Conservation (phyloP, 92 coral and sea anemone genomes). For the Scolanthus callimorphus region DNA sequence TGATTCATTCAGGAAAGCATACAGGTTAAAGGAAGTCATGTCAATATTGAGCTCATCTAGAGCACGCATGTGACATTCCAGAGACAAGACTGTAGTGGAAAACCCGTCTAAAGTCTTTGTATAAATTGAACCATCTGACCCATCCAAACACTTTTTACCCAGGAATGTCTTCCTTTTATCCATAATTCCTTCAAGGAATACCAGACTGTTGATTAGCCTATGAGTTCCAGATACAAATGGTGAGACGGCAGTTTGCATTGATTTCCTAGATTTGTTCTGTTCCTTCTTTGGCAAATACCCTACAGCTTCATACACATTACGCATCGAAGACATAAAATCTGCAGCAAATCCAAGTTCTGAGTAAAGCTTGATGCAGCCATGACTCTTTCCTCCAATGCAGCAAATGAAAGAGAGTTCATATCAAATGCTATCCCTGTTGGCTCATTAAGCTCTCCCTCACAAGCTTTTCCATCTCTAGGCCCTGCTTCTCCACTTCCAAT, state of each 20-base stretch:
- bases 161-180: slow-evolving; percentile 27
- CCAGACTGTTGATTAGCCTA: slow-evolving; percentile 22
- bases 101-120: slow-evolving; percentile 18
- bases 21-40: slow-evolving; percentile 16
- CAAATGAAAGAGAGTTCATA: slow-evolving; percentile 20
- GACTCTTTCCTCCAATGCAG: slow-evolving; percentile 45
- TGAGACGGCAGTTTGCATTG: background rate
- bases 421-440: slow-evolving; percentile 60
- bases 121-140: slow-evolving; percentile 44
- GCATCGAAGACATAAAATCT: slow-evolving; percentile 33
- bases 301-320: slow-evolving; percentile 47
- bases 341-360: slow-evolving; percentile 31
- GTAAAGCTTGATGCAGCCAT: slow-evolving; percentile 50
- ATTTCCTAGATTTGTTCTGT: slow-evolving; percentile 24
- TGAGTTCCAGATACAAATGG: slow-evolving; percentile 28
- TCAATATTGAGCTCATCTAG: slow-evolving; percentile 13
- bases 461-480: slow-evolving; percentile 37
- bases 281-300: slow-evolving; percentile 54
- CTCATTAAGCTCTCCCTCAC: slow-evolving; percentile 35
- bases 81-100: slow-evolving; percentile 16
- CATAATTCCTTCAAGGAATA: slow-evolving; percentile 18
- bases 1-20: slow-evolving; percentile 51
- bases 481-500: slow-evolving; percentile 46
- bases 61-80: slow-evolving; percentile 16
- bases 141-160: slow-evolving; percentile 7